Percentiles rank a stretch among this genome's conserved stretches.
phyloP scores from a whole-genome alignment of 2,797 vertebrate species.

The Mallotus villosus region DNA sequence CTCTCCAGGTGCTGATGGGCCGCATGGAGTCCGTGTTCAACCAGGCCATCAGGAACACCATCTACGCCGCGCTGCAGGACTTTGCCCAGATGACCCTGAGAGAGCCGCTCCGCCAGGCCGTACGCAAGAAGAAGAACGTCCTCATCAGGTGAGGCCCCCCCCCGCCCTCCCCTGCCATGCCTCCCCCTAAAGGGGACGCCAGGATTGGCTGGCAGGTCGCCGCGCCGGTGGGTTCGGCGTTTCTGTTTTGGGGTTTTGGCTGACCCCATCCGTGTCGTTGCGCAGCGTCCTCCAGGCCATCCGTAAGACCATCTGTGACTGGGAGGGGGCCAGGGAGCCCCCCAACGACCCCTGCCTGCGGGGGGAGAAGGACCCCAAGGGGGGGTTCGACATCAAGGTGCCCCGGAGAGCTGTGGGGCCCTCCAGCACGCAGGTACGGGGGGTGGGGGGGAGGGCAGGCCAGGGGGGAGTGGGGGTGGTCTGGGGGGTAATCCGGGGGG shows the following conservation, averaged over 20 bases:
- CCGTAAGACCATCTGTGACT: constrained; percentile 97
- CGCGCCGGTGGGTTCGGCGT: too few species aligned
- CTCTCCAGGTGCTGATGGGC: constrained; percentile 87
- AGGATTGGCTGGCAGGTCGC: not conserved
- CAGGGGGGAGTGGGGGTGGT: too few species aligned
- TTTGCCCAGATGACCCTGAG: constrained; percentile 95
- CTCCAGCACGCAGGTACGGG: constrained; percentile 93
- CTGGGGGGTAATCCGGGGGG: too few species aligned
- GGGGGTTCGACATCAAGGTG: constrained; percentile 98
- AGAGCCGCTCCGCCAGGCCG: constrained; percentile 95
- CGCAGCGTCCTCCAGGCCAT: constrained; percentile 95
- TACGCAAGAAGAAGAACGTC: constrained; percentile 98
- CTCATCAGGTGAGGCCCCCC: constrained; percentile 81
- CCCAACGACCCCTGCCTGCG: constrained; percentile 96
- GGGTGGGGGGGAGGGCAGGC: too few species aligned
- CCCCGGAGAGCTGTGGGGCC: constrained; percentile 95
- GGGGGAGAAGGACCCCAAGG: constrained; percentile 98
- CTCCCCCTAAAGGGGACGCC: not conserved
- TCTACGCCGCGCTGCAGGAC: constrained; percentile 97
- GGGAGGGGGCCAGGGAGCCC: constrained; percentile 94
- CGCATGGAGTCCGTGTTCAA: constrained; percentile 99
- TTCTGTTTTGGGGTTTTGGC: too few species aligned
- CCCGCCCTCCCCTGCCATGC: constrained; percentile 29
- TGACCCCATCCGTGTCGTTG: not conserved
- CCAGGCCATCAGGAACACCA: constrained; percentile 98